Base-by-base conservation (phyloP, 2,113 vertebrate genomes). In the Oreochromis spilurus region DNA sequence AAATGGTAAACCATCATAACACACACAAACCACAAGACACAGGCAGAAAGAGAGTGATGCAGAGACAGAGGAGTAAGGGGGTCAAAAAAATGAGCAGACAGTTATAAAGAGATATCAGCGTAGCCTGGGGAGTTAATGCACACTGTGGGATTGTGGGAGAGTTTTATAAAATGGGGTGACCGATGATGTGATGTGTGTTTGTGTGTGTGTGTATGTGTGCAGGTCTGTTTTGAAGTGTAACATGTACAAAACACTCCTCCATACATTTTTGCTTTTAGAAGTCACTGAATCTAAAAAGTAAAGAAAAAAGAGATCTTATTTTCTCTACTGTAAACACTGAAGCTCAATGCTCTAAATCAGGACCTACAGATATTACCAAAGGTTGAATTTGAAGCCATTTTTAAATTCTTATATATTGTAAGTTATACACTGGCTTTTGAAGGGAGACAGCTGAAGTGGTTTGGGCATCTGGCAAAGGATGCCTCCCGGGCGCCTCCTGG, bases 21-120 rank as follows among this genome's bases (percentile, higher is more conserved):
- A 86, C 84, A 87, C 52, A 84, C 50, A 87, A 83, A 87, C 29
- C 54, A 57, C 79, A 40, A 85, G 82, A 89, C 82, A 86, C 80
- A 40, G 58, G 80, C 50, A 81, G 58, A 88, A 55, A 87, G 72
- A 81, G n/a, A 43, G 8, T 67, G 88, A 83, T 87, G 65, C 54
- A 84, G 72, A 31, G 65, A 77, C 54, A 79, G 85, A 91, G 52
- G 24, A 82, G 58, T 79, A 54, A 87, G 79, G 48, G 86, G 88
- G 82, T 78, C 88, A 78, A 93, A 95, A 72, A 89, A 81, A 93
- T 92, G 79, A 85, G 78, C 84, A 85, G 79, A 87, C 65, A 87
- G 90, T 67, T 87, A 77, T 53, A 85, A 50, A 89, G 84, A 89
- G 89, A 89, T 90, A 88, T 79, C 80, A 57, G 62, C 43, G 52